Percentiles rank a stretch among this genome's conserved stretches.
phyloP scores from a whole-genome alignment of 2,797 vertebrate species.

The Parauchenoglanis ngamensis region DNA sequence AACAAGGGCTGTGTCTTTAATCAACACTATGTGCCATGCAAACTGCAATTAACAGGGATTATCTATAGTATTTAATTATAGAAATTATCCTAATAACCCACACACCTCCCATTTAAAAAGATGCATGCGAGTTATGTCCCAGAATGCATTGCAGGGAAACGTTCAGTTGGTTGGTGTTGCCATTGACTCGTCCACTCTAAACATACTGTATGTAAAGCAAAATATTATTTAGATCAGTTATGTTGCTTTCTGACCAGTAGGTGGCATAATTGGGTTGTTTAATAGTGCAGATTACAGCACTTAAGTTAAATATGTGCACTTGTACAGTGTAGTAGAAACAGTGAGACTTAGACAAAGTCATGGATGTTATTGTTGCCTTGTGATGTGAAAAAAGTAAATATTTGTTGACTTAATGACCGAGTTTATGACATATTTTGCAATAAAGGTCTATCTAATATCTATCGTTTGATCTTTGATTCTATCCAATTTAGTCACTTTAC shows the following conservation, averaged over 20 bases:
- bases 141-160: too few species aligned
- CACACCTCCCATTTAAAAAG: background rate
- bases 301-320: background rate
- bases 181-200: too few species aligned
- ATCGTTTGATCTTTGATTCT: background rate
- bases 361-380: background rate
- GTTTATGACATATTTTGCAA: background rate
- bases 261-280: background rate
- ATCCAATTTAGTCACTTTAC: background rate
- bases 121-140: background rate
- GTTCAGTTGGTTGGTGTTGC: too few species aligned
- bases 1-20: background rate
- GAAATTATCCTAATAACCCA: background rate
- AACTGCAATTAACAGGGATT: background rate
- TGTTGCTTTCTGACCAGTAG: background rate
- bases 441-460: background rate
- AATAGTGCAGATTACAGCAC: background rate
- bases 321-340: background rate
- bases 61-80: background rate
- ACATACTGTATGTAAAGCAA: too few species aligned
- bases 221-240: background rate
- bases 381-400: background rate
- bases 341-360: background rate
- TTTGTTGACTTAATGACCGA: background rate
- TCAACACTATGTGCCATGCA: too few species aligned